Percentiles rank a stretch among this genome's conserved stretches.
These are phyloP conservation scores for Drosophila teissieri DNA, from an alignment of 1,140 invertebrate species.

Conservation along the genomic window DNA sequence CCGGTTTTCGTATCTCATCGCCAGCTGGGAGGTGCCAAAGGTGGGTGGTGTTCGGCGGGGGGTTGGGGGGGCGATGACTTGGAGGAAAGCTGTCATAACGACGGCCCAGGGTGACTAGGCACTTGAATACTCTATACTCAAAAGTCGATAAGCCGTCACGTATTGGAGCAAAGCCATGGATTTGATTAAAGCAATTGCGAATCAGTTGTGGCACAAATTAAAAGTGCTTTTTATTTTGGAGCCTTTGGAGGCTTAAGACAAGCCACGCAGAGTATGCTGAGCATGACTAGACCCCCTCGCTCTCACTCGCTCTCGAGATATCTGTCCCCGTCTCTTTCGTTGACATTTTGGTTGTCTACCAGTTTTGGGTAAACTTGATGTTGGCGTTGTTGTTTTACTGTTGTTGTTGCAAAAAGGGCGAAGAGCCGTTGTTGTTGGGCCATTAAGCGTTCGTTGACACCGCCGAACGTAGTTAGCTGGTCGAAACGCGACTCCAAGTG, in stretches of 20 bases:
- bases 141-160: not conserved
- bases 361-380: slow-evolving; percentile 23
- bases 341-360: slow-evolving; percentile 46
- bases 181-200: too few relatives aligned
- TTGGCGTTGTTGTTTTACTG: slow-evolving; percentile 14
- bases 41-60: not conserved
- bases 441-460: slow-evolving; percentile 60
- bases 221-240: not conserved
- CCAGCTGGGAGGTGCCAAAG: not conserved
- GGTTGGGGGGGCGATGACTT: not conserved
- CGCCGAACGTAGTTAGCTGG: not conserved
- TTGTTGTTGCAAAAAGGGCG: slow-evolving; percentile 46
- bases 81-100: slow-evolving; percentile 15
- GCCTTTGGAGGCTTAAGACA: not conserved
- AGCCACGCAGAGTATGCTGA: slow-evolving; percentile 4
- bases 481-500: slow-evolving; percentile 24
- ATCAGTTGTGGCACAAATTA: too few relatives aligned
- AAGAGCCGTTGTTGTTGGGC: slow-evolving; percentile 27
- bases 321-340: slow-evolving; percentile 27
- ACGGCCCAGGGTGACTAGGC: not conserved
- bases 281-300: slow-evolving; percentile 9
- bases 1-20: slow-evolving; percentile 54
- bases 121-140: slow-evolving; percentile 9
- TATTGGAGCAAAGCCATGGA: too few relatives aligned
- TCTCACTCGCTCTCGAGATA: too few relatives aligned